These are phyloP conservation scores for Cyprinus carpio DNA, from an alignment of 2,113 vertebrate species.

Conservation along the genomic window DNA sequence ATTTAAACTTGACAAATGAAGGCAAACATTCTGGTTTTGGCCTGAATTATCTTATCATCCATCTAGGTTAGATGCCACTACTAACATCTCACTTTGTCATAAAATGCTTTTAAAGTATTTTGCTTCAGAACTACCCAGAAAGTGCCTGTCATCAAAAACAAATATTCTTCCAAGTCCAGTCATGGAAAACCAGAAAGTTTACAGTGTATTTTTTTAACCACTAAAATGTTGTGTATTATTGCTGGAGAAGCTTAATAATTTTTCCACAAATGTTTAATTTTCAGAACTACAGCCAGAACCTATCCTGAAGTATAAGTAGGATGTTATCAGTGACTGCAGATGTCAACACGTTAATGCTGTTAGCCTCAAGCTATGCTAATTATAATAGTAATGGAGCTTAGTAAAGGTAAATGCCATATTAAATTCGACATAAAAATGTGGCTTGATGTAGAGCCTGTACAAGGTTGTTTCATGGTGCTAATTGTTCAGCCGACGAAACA, in stretches of 20 bases:
- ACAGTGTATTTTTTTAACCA: too few relatives aligned
- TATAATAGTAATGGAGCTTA: not conserved
- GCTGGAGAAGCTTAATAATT: not conserved
- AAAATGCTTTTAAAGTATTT: not conserved
- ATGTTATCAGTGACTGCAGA: conserved; percentile 15
- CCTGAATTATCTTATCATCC: conserved; percentile 4
- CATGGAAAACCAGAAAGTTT: too few relatives aligned
- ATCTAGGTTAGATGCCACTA: not conserved
- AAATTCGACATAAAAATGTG: not conserved
- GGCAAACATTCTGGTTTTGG: not conserved
- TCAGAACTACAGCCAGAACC: not conserved
- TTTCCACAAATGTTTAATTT: not conserved
- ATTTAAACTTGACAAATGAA: conserved; percentile 21
- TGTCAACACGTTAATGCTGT: not conserved
- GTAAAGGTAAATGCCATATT: not conserved
- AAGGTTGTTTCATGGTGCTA: not conserved
- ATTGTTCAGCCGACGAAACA: not conserved
- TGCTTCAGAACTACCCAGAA: not conserved
- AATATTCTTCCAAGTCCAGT: too few relatives aligned
- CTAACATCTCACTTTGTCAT: not conserved
- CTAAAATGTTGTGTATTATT: not conserved
- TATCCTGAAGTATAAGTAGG: not conserved
- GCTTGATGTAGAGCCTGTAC: not conserved
- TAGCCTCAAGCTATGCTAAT: not conserved
- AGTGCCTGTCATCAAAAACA: not conserved